A percentile compares a stretch with the other conserved stretches of the same genome.
These are phyloP conservation scores for Aleiodes sp. DNA, from an alignment of 1,140 invertebrate genomes.

Conservation along the genomic window DNA sequence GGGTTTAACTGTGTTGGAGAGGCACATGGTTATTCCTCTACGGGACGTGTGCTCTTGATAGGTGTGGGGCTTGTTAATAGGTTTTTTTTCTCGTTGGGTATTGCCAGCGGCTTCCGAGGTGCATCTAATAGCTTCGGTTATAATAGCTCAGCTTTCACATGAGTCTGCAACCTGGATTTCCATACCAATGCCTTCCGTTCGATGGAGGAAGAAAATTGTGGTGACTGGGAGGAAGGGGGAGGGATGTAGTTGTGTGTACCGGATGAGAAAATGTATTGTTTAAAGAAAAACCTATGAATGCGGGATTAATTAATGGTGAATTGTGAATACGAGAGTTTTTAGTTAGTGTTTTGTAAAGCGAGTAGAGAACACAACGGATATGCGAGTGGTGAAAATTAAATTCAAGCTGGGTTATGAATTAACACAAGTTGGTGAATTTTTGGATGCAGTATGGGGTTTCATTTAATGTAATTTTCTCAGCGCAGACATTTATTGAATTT, in stretches of 20 bases:
- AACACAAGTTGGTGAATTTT: too few relatives aligned
- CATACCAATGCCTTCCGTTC: background rate
- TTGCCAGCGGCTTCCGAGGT: constrained; percentile 35
- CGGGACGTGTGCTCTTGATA: constrained; percentile 47
- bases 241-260: background rate
- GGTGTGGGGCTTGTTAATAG: constrained; percentile 49
- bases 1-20: constrained; percentile 26
- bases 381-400: too few relatives aligned
- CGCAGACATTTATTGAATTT: too few relatives aligned
- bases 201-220: background rate
- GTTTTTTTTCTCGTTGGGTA: constrained; percentile 53
- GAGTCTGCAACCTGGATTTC: constrained; percentile 2
- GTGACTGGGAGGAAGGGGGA: too few relatives aligned
- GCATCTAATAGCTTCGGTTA: constrained; percentile 37
- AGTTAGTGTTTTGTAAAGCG: background rate
- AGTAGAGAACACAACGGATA: too few relatives aligned
- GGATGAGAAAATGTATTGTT: constrained; percentile 7
- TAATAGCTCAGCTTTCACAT: constrained; percentile 34
- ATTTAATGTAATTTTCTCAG: too few relatives aligned
- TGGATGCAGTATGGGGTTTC: too few relatives aligned
- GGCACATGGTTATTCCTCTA: constrained; percentile 25
- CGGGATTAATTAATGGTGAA: constrained; percentile 35
- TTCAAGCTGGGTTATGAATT: too few relatives aligned
- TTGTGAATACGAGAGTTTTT: background rate
- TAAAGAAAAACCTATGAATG: constrained; percentile 31